Evolutionary conservation across 2,888 invertebrate genomes (phyloP).

Genomic region (Thymelicus lineola): DNA sequence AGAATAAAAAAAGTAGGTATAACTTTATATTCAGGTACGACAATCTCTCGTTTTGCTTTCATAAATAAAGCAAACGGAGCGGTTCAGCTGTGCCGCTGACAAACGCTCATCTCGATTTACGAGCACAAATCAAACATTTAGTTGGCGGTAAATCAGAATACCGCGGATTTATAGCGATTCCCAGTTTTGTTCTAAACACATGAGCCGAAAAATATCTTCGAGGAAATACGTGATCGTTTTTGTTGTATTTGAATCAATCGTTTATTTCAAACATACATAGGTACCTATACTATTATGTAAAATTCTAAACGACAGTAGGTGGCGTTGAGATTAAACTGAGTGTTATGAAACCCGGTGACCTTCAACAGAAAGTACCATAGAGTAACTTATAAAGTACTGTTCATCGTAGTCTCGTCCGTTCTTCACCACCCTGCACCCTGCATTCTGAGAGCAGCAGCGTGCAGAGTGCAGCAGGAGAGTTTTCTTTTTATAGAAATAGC

Average conservation of each 20-base stretch:
- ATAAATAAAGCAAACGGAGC: conserved; percentile 44
- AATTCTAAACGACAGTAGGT: no score
- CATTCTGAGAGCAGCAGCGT: no score
- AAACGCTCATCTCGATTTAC: conserved; percentile 82
- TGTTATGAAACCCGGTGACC: no score
- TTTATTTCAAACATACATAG: not conserved
- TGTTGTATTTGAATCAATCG: not conserved
- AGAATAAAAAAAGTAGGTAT: not conserved
- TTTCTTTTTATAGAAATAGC: no score
- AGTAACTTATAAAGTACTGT: no score
- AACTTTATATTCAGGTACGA: not conserved
- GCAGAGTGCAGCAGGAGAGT: no score
- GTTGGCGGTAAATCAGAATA: conserved; percentile 80
- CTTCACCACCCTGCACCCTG: no score
- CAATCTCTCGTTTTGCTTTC: conserved; percentile 37
- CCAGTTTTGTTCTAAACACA: conserved; percentile 62
- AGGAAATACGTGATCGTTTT: conserved; percentile 19
- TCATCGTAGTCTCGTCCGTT: no score
- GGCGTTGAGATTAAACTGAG: no score
- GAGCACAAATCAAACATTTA: conserved; percentile 83
- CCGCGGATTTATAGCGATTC: conserved; percentile 69
- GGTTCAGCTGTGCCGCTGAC: conserved; percentile 69
- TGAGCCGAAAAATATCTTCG: conserved; percentile 54
- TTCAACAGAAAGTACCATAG: no score
- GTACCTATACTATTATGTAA: no score